A percentile compares a stretch with the other conserved stretches of the same genome.
These are phyloP conservation scores for Sander vitreus DNA, from an alignment of 2,113 vertebrate genomes.

Conservation along the genomic window DNA sequence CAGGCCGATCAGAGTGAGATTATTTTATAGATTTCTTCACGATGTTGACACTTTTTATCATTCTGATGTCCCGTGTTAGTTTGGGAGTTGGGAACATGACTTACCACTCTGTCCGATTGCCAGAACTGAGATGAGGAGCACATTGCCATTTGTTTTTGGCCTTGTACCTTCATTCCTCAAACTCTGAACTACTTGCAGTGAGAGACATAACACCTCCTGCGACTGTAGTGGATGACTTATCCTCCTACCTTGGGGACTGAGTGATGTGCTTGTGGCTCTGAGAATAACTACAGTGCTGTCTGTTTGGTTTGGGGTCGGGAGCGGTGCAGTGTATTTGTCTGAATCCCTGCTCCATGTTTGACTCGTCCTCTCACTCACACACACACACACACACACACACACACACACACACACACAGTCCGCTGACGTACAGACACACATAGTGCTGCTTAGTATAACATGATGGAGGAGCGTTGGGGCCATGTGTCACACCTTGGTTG, in stretches of 20 bases:
- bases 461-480: slow-evolving; percentile 79
- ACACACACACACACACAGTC: slow-evolving; percentile 9
- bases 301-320: slow-evolving; percentile 48
- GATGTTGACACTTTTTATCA: slow-evolving; percentile 53
- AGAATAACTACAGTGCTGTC: slow-evolving; percentile 65
- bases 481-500: slow-evolving; percentile 68
- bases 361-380: slow-evolving; percentile 29
- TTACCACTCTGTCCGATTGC: slow-evolving; percentile 28
- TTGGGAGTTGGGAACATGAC: slow-evolving; percentile 42
- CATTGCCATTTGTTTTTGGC: slow-evolving; percentile 52
- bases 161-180: slow-evolving; percentile 67
- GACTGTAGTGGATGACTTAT: slow-evolving; percentile 76
- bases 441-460: slow-evolving; percentile 39
- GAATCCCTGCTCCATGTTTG: slow-evolving; percentile 69
- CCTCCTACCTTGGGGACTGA: slow-evolving; percentile 70
- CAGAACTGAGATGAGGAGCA: slow-evolving; percentile 34
- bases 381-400: slow-evolving; percentile 17
- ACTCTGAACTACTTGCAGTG: slow-evolving; percentile 63
- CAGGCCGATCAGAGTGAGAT: slow-evolving; percentile 47
- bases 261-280: slow-evolving; percentile 70
- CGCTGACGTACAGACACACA: slow-evolving; percentile 32
- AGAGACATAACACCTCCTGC: slow-evolving; percentile 69
- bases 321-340: slow-evolving; percentile 70
- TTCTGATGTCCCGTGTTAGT: slow-evolving; percentile 30
- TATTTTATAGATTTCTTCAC: slow-evolving; percentile 58